phyloP scores from a whole-genome alignment of 2,888 invertebrate genomes.

The Rotaria socialis region DNA sequence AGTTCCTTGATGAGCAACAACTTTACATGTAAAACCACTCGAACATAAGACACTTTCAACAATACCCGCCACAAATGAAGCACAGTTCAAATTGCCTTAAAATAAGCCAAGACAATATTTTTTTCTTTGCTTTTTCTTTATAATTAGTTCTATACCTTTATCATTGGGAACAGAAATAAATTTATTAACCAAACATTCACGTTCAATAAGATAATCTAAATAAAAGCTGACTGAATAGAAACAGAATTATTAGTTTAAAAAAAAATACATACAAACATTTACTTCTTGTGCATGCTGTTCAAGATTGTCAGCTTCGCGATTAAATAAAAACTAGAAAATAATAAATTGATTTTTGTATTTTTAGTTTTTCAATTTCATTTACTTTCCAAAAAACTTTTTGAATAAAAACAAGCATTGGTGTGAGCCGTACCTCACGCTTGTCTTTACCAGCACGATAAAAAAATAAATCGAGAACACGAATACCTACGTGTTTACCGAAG shows the following conservation, averaged over 20 bases:
- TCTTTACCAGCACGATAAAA: conserved; percentile 86
- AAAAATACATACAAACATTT: not conserved
- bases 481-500: conserved; percentile 83
- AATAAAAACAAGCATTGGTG: conserved; percentile 88
- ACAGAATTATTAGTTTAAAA: no score
- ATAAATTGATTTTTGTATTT: conserved; percentile 60
- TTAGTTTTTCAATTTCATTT: conserved; percentile 89
- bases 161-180: conserved; percentile 96
- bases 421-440: conserved; percentile 86
- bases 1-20: not conserved
- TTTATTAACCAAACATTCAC: conserved; percentile 90
- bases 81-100: conserved; percentile 81
- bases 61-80: conserved; percentile 95
- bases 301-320: conserved; percentile 86
- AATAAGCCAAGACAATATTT: conserved; percentile 43
- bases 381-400: conserved; percentile 75
- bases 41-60: conserved; percentile 88
- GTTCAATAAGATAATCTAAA: conserved; percentile 87
- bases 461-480: conserved; percentile 83
- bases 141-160: conserved; percentile 65
- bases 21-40: conserved; percentile 81
- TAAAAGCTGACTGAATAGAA: not conserved
- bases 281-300: conserved; percentile 66
- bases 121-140: not conserved
- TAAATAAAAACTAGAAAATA: conserved; percentile 40